phyloP scores from a whole-genome alignment of 2,113 vertebrate species.

The Chelonoidis abingdonii region DNA sequence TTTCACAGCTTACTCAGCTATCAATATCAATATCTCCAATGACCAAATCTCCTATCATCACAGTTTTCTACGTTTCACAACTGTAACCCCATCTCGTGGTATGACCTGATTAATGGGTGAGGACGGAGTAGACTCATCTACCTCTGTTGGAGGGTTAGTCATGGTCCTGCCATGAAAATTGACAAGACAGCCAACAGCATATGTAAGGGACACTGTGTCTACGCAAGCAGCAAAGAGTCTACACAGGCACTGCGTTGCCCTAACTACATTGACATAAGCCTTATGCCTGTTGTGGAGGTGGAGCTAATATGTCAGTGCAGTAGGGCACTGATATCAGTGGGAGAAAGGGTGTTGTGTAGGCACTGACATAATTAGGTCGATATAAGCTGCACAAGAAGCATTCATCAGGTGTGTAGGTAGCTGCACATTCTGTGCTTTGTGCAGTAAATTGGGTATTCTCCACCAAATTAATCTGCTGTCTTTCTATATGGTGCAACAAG shows the following conservation, averaged over 20 bases:
- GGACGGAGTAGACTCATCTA: neutral
- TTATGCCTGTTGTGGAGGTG: too few species aligned
- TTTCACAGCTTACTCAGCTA: neutral
- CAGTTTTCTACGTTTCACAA: neutral
- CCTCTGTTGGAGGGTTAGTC: too few species aligned
- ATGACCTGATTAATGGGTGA: neutral
- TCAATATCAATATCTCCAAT: neutral
- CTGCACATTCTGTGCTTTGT: neutral
- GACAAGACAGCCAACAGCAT: too few species aligned
- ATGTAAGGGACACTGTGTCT: too few species aligned
- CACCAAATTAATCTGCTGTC: neutral
- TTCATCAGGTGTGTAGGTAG: neutral
- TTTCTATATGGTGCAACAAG: neutral
- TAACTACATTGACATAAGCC: too few species aligned
- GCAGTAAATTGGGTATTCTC: neutral
- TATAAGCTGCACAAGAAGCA: neutral
- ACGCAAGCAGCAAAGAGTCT: too few species aligned
- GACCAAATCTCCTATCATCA: neutral
- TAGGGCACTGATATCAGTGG: too few species aligned
- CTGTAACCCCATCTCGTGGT: neutral
- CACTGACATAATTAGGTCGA: neutral
- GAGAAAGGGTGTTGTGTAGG: too few species aligned
- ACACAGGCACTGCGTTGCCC: too few species aligned
- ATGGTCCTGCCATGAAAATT: too few species aligned
- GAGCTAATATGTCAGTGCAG: too few species aligned